Base-by-base conservation (phyloP, 2,797 vertebrate genomes). In the Phoeniculus purpureus region DNA sequence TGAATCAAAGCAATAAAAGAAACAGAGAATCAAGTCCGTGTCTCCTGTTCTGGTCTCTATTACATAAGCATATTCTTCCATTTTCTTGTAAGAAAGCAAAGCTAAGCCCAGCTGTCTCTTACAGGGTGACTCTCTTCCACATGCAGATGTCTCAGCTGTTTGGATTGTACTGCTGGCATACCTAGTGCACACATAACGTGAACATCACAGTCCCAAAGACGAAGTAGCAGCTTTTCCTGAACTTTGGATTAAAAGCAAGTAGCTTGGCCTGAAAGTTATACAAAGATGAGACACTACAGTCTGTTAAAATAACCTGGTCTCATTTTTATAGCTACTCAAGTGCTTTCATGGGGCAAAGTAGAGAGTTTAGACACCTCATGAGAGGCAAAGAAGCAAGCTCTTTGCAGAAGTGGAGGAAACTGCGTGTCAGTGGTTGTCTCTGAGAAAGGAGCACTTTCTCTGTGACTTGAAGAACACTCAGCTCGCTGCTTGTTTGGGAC, bases 281-380 rank as follows among this genome's bases (percentile, higher is more conserved):
- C 96, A 96, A 96, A 96, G 93, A 79, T 79, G 60, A 95, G 84
- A 65, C 76, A 97, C 95, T 96, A 97, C 83, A 94, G 96, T 68
- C 75, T 95, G 86, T 94, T 96, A 97, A 96, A 96, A 97, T 94
- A 97, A 94, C 88, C 88, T 96, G 97, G 97, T 96, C 95, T 95
- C 94, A 94, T 93, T 95, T 97, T 96, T 96, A 97, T 85, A 94
- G 95, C 81, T 95, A 91, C 72, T 88, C 51, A 85, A 94, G 93
- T 90, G 60, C 60, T 68, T 87, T 50, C 64, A 64, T 10, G 16
- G 40, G 65, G 16, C 9, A 80, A 65, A 85, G 68, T 29, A 78
- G 77, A 67, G 12, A 54, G 79, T 77, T 80, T 37, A 77, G 62
- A 72, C 7, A n/a, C 27, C 12, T 37, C 12, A 12, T 37, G 37